Percentiles rank a stretch among this genome's conserved stretches.
phyloP scores from a whole-genome alignment of 2,888 invertebrate genomes.

The Patella ulyssiponensis region DNA sequence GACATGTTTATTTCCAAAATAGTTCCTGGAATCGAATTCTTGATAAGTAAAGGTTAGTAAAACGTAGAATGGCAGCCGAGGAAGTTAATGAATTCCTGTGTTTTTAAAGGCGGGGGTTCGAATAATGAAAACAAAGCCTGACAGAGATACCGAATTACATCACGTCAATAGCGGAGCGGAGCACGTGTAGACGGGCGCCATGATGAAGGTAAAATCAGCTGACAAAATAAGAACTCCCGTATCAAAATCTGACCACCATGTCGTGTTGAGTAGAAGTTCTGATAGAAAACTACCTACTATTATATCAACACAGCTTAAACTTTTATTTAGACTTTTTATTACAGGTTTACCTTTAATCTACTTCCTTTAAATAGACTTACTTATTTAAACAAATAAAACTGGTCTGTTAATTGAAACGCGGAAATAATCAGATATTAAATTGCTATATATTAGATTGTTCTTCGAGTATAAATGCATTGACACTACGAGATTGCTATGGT shows the following conservation, averaged over 20 bases:
- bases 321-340: no score
- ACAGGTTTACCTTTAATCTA: no score
- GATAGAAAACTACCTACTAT: no score
- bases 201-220: constrained; percentile 1
- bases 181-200: constrained; percentile 13
- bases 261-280: no score
- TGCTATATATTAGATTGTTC: no score
- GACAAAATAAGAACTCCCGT: neutral
- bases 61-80: neutral
- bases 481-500: no score
- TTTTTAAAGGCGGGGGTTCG: constrained; percentile 7
- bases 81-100: constrained; percentile 5
- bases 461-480: no score
- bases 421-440: no score
- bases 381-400: no score
- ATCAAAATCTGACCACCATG: constrained; percentile 8
- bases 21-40: neutral
- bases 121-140: constrained; percentile 7
- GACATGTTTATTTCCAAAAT: constrained; percentile 7
- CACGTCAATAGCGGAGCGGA: constrained; percentile 1
- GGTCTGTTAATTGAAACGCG: no score
- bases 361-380: no score
- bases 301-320: no score
- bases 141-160: constrained; percentile 12
- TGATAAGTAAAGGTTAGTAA: constrained; percentile 1